Evolutionary conservation across 2,797 vertebrate species (phyloP), one percentile per base, ranked within the genome.

Genomic region (Odontamblyopus lacepedii): DNA sequence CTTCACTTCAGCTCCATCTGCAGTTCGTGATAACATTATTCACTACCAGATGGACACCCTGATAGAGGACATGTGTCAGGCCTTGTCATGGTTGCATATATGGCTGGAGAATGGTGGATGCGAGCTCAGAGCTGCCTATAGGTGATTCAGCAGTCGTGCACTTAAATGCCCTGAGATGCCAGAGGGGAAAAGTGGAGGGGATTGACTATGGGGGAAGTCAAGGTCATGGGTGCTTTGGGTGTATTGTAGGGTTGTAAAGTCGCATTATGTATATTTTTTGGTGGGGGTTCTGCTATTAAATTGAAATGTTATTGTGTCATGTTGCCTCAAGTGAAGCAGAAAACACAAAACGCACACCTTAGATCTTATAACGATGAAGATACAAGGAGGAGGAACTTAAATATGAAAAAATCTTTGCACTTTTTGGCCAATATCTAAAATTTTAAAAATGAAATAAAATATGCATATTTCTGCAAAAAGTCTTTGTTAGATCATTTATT

Each of bases 21-120:
- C 71, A 65, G 77, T 32, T 63, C 69, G 12, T 26, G 82, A 88
- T 88, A 88, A 85, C 82, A 82, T 86, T 79, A 84, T 75, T 82
- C 72, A 68, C 57, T 57, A 15, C 56, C 87, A 85, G 87, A 88
- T 86, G 87, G 83, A 86, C 84, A 66, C 8, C 0, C 64, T 74
- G 87, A 90, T 82, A 75, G 72, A 51, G 77, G 72, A 78, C 72
- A 68, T 35, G 70, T 83, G 78, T 78, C 67, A 78, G 55, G 70
- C 63, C 53, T 63, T 67, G 78, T 76, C 64, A 74, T 61, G 71
- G 72, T 59, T 53, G 67, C 27, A 35, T 38, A 23, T 27, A 27
- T 38, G 35, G 35, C 2, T 38, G 18, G 69, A 18, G 32, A 13
- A 27, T 9, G 64, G 12, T 0, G 23, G 30, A 13, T 30, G 65